Base-by-base conservation (phyloP, 64 coral and sea anemone genomes). In the Stylophora pistillata region DNA sequence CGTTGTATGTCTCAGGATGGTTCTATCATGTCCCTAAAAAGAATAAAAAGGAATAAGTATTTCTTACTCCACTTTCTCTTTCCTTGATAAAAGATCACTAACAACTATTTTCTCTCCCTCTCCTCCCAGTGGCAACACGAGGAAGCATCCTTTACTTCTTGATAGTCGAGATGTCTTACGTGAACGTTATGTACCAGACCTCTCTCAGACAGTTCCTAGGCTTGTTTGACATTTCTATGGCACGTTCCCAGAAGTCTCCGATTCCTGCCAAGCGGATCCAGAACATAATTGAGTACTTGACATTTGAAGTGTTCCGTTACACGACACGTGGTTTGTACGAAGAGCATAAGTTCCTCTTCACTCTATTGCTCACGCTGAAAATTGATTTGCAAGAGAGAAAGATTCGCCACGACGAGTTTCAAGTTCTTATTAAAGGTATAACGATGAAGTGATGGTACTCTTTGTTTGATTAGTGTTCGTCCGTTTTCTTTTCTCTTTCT, bases 221-320 rank as follows among this genome's bases (percentile, higher is more conserved):
- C 68, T 73, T 98, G 11, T 98, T 98, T 63, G 96, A 92, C 37
- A 90, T 98, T 41, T 98, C 96, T 11, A 98, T 98, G 96, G 96
- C 96, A 52, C 93, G 90, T 12, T 98, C 96, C 15, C 93, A 98
- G 32, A 95, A 95, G 56, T 98, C 96, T 2, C 96, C 96, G 54
- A 98, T 98, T 68, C 96, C 96, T 21, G 93, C 96, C 63, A 98
- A 98, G 64, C 87, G 96, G 55, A 98, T 98, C 61, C 94, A 90
- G 71, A 98, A 92, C 54, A 93, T 98, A 77, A 98, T 98, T 25
- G 90, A 98, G 9, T 98, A 98, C 73, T 79, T 95, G 27, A 98
- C 96, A 9, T 98, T 98, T 89, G 96, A 98, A 87, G 96, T 98
- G 55, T 98, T 98, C 69, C 92, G 93, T 58, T 99, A 99, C 87